Percentiles rank a stretch among this genome's conserved stretches.
These are phyloP conservation scores for Hylia prasina DNA, from an alignment of 2,113 vertebrate species.

Conservation along the genomic window DNA sequence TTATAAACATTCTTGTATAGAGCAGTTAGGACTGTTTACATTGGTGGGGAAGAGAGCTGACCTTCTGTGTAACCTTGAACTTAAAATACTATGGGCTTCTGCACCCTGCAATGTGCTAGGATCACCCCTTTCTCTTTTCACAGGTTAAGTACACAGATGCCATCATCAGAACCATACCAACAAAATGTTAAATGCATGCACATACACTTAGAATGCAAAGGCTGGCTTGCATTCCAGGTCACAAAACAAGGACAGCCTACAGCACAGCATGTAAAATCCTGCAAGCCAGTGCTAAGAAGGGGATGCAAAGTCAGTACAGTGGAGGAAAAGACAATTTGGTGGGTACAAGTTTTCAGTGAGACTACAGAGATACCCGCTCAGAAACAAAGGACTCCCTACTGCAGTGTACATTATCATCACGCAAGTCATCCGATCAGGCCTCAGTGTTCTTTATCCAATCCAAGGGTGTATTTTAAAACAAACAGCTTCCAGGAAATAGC, in stretches of 20 bases:
- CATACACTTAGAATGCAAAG: not conserved
- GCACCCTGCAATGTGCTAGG: rapidly evolving
- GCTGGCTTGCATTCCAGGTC: not conserved
- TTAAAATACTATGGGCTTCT: not conserved
- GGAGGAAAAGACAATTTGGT: not conserved
- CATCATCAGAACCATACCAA: not conserved
- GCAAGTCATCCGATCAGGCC: not conserved
- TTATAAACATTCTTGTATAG: not conserved
- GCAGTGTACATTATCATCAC: not conserved
- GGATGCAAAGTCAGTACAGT: not conserved
- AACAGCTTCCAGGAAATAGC: not conserved
- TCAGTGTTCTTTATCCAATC: not conserved
- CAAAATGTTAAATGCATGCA: not conserved
- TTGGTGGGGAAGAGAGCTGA: not conserved
- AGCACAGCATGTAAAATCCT: not conserved
- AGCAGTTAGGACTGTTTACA: not conserved
- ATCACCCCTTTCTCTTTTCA: not conserved
- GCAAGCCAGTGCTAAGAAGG: not conserved
- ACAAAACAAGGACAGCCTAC: not conserved
- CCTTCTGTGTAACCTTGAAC: not conserved
- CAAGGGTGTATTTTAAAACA: not conserved
- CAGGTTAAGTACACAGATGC: not conserved
- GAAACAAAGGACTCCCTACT: not conserved
- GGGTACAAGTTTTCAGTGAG: not conserved
- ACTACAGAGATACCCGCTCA: not conserved